These are phyloP conservation scores for Epicampocera succincta DNA, from an alignment of 2,888 invertebrate genomes.

Conservation along the genomic window DNA sequence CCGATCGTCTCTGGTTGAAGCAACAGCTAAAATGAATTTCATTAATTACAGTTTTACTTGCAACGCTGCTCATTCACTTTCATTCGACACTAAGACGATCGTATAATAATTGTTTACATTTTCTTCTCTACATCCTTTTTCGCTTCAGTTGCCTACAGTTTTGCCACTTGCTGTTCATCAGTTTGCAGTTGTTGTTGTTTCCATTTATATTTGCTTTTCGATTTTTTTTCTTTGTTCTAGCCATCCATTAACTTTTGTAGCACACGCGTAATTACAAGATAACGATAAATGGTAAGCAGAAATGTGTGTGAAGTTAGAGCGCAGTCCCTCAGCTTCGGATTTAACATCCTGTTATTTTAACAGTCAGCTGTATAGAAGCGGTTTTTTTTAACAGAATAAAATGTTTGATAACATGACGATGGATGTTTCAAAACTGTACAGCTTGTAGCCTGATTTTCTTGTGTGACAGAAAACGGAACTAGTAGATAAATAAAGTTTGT, in stretches of 20 bases:
- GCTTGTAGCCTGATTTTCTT: no score
- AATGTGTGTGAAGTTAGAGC: no score
- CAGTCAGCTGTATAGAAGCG: no score
- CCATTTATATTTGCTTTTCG: no score
- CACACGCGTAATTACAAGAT: constrained; percentile 73
- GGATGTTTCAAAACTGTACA: no score
- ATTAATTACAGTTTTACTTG: constrained; percentile 69
- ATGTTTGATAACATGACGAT: no score
- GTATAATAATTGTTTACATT: constrained; percentile 6
- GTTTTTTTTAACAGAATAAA: no score
- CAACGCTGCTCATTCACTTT: constrained; percentile 56
- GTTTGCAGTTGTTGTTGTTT: no score
- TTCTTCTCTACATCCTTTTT: constrained; percentile 5
- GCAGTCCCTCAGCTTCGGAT: no score
- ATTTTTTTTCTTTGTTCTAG: constrained; percentile 23
- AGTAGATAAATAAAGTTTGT: no score
- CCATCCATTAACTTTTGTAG: constrained; percentile 70
- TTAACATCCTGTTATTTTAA: no score
- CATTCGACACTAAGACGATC: constrained; percentile 27
- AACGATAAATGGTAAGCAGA: constrained; percentile 71
- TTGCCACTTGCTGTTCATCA: background rate
- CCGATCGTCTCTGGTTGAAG: constrained; percentile 36
- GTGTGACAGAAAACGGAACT: no score
- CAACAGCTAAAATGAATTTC: constrained; percentile 64
- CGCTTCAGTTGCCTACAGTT: constrained; percentile 9